Conservation (phyloP, 2,113 vertebrate species). For the Leuciscus idus region DNA sequence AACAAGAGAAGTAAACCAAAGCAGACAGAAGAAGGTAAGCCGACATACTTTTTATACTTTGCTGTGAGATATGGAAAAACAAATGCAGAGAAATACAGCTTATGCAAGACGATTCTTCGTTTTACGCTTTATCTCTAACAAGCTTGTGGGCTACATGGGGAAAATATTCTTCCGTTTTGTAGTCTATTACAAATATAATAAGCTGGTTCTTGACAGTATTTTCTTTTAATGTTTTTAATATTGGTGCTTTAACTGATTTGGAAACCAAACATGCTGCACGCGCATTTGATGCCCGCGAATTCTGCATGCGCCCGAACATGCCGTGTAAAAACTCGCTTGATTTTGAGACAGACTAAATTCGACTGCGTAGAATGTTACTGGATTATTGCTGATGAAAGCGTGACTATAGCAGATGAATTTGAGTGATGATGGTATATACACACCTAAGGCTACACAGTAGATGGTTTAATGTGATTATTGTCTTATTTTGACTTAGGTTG, state of each 20-base stretch:
- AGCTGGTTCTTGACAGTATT: background rate
- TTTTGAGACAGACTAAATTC: background rate
- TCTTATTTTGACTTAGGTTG: background rate
- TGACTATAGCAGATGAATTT: background rate
- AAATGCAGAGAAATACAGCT: background rate
- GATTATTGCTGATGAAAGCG: background rate
- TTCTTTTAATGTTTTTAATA: background rate
- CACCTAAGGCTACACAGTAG: background rate
- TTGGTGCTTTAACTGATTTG: background rate
- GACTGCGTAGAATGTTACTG: background rate
- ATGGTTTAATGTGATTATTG: background rate
- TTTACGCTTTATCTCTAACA: background rate
- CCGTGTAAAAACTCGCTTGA: background rate
- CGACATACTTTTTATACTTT: background rate
- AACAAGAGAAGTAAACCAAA: background rate
- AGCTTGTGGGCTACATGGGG: background rate
- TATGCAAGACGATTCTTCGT: background rate
- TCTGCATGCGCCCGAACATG: background rate
- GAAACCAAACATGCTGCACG: background rate
- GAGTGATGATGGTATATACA: background rate
- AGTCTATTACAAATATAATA: background rate
- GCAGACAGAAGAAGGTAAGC: slow-evolving; percentile 17
- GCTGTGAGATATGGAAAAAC: background rate
- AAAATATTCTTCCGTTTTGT: background rate
- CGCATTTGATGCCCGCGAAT: no score